phyloP scores from a whole-genome alignment of 2,797 vertebrate genomes.

The Xiphorhynchus erythropygius region DNA sequence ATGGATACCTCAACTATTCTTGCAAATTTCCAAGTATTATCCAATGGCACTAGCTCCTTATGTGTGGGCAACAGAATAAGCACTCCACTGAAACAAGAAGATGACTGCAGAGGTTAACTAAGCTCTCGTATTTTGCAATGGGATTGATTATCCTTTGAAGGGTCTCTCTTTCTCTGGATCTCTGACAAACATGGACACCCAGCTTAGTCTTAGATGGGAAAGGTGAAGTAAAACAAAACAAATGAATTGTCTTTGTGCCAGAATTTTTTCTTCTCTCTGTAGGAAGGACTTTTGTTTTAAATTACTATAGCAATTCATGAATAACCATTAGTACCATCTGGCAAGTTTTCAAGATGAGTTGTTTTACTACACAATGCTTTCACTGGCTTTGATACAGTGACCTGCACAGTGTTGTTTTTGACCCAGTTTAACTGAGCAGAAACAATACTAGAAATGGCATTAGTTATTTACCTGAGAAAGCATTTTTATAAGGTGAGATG shows the following conservation, averaged over 20 bases:
- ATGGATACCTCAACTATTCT: not conserved
- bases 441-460: not conserved
- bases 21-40: not conserved
- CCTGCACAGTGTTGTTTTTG: not conserved
- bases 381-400: constrained; percentile 21
- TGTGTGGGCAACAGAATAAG: not conserved
- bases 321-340: constrained; percentile 25
- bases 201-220: not conserved
- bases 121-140: not conserved
- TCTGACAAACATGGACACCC: not conserved
- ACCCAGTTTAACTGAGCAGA: constrained; percentile 16
- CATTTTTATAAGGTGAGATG: constrained; percentile 1
- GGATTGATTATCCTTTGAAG: not conserved
- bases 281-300: not conserved
- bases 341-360: constrained; percentile 28
- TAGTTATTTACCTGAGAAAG: constrained; percentile 11
- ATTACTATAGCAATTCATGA: not conserved
- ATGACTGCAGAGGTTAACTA: not conserved
- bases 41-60: not conserved
- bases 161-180: not conserved
- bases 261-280: not conserved
- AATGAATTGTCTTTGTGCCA: not conserved
- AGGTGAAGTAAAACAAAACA: not conserved
- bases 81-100: not conserved
- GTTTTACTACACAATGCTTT: constrained; percentile 12